Conservation (phyloP, 64 coral and sea anemone species). For the Hydrozoanthus tunicans region DNA sequence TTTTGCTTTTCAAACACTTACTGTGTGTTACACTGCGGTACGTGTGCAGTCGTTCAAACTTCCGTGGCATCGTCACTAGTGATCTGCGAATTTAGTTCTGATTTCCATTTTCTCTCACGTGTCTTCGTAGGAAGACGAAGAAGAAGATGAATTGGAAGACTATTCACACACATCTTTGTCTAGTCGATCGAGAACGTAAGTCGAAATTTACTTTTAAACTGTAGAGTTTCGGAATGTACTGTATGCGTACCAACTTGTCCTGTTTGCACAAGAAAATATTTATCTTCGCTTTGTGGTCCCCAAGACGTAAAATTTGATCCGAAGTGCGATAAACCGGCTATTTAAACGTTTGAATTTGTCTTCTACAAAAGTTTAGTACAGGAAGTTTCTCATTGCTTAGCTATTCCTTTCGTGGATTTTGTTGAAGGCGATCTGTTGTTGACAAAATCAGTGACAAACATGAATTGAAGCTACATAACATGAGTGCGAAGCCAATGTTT, state of each 20-base stretch:
- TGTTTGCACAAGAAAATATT: conserved; percentile 13
- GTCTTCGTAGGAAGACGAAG: conserved; percentile 46
- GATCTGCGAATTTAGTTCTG: conserved; percentile 1
- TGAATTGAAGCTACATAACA: too few species aligned
- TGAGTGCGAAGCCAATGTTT: not conserved
- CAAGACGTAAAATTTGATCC: not conserved
- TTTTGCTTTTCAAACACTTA: not conserved
- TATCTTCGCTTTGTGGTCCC: not conserved
- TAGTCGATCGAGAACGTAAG: conserved; percentile 57
- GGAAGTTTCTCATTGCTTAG: not conserved
- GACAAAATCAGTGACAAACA: conserved; percentile 13
- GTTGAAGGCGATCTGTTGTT: not conserved
- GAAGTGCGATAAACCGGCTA: not conserved
- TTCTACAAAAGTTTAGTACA: not conserved
- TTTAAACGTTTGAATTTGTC: not conserved
- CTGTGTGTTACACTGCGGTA: not conserved
- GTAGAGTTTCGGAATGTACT: not conserved
- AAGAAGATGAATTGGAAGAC: conserved; percentile 43
- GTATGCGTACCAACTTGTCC: conserved; percentile 2
- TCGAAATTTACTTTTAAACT: not conserved
- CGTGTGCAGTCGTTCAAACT: conserved; percentile 23
- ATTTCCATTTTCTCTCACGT: conserved; percentile 17
- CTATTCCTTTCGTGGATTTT: not conserved
- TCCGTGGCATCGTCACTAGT: conserved; percentile 34
- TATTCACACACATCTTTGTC: not conserved